Percentiles rank a stretch among this genome's conserved stretches.
Conservation (phyloP, 2,888 invertebrate species). For the Mythimna ferrago region DNA sequence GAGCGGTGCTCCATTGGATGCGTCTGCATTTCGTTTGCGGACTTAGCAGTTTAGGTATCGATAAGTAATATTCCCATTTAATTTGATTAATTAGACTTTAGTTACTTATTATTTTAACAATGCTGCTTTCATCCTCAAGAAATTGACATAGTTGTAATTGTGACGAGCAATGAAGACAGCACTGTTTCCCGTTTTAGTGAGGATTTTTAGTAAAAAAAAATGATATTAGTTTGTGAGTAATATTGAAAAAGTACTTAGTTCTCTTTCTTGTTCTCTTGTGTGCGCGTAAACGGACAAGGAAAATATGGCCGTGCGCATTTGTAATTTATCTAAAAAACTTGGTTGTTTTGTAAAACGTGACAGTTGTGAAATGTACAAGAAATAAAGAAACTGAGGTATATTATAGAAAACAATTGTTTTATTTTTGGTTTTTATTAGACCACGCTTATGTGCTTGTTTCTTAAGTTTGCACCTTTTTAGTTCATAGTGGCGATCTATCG, state of each 20-base stretch:
- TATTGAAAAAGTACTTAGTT: conserved; percentile 65
- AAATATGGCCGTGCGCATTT: conserved; percentile 42
- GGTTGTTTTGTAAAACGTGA: conserved; percentile 81
- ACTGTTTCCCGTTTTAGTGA: conserved; percentile 75
- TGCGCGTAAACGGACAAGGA: conserved; percentile 34
- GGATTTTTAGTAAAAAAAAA: conserved; percentile 73
- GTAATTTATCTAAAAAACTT: conserved; percentile 61
- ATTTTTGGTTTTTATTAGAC: conserved; percentile 78
- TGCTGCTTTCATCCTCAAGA: conserved; percentile 79
- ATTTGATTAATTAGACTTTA: conserved; percentile 82
- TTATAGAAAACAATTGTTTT: conserved; percentile 83
- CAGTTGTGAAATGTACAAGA: conserved; percentile 89
- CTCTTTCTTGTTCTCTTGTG: conserved; percentile 63
- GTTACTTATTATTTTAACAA: conserved; percentile 74
- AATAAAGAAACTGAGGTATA: conserved; percentile 85
- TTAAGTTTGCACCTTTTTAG: conserved; percentile 79
- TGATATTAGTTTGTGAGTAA: conserved; percentile 78
- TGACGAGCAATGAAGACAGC: conserved; percentile 76
- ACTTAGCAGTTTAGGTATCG: conserved; percentile 81
- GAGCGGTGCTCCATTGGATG: conserved; percentile 76
- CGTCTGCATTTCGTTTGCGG: conserved; percentile 81
- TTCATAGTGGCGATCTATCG: conserved; percentile 71
- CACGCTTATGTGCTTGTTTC: conserved; percentile 86
- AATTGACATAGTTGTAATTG: conserved; percentile 52
- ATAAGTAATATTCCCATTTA: conserved; percentile 88